Base-by-base conservation (phyloP, 2,888 invertebrate genomes). In the Orthosia incerta region DNA sequence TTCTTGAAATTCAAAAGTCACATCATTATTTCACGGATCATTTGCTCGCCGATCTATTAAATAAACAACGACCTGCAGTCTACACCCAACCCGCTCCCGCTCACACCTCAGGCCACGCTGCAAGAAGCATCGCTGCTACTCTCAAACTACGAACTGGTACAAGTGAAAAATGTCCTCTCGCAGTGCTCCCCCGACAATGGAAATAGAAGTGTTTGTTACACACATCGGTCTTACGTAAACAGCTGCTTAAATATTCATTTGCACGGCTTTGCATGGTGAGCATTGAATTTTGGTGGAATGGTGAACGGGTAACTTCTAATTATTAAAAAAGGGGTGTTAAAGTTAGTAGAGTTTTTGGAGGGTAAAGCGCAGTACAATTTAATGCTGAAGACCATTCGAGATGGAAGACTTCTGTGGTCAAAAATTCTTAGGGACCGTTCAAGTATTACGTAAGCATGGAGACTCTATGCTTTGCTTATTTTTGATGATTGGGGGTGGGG, bases 161-260 rank as follows among this genome's bases (percentile, higher is more conserved):
- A 83, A 90, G 91, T 91, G 91, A 92, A 92, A 92, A 91, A 92
- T 92, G 90, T 90, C 88, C 90, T 71, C 72, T 82, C 82, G 87
- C 88, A 87, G 88, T 90, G 83, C 84, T 79, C 79, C 76, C 81
- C 82, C 87, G 84, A 87, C 89, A 87, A 87, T 88, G 87, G 83
- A 86, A 89, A 90, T 86, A 84, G 87, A 87, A 75, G 71, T 76
- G 84, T 88, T 86, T 75, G 84, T 79, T 80, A 80, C 79, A 76
- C 74, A 84, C 82, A 86, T 88, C 73, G 74, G 80, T 83, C 79
- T 80, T 77, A 74, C 53, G 79, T 79, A 82, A 87, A 82, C 81
- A 79, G 76, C 76, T 85, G 69, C 57, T 87, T 74, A 82, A 80
- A 76, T 76, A 82, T 83, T 86, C 76, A 83, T 85, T 78, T 79